Conservation (phyloP, 2,113 vertebrate species). For the Entelurus aequoreus region DNA sequence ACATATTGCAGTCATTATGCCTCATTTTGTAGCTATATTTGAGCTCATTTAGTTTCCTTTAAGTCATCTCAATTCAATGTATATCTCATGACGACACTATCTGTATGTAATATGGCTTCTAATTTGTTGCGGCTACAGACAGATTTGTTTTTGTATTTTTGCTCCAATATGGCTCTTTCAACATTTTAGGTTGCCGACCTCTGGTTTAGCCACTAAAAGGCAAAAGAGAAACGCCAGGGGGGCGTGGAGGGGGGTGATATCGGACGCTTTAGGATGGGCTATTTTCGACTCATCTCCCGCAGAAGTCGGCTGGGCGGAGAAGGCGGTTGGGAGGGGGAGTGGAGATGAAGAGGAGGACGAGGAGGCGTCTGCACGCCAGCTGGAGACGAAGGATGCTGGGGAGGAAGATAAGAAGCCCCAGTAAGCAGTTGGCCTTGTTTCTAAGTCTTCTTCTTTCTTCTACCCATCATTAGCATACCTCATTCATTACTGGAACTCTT, state of each 20-base stretch:
- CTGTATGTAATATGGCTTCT: no score
- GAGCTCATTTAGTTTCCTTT: no score
- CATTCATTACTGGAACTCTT: neutral
- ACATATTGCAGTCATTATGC: no score
- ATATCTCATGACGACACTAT: no score
- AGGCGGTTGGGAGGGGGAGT: conserved; percentile 18
- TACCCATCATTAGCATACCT: neutral
- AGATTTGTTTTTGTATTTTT: no score
- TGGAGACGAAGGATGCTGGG: conserved; percentile 10
- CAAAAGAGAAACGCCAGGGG: conserved; percentile 20
- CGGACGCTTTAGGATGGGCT: conserved; percentile 49
- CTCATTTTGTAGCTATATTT: no score
- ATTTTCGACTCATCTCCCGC: conserved; percentile 46
- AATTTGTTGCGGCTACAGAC: no score
- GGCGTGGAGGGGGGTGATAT: conserved; percentile 20
- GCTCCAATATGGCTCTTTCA: no score
- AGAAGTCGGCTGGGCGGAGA: conserved; percentile 43
- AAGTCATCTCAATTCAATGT: no score
- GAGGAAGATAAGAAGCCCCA: conserved; percentile 12
- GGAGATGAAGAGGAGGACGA: conserved; percentile 17
- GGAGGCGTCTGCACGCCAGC: conserved; percentile 35
- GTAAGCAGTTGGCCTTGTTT: conserved; percentile 30
- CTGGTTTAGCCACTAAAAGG: conserved; percentile 29
- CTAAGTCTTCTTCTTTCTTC: neutral
- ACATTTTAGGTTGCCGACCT: no score